Conservation (phyloP, 2,113 vertebrate genomes). For the Anthoscopus minutus region DNA sequence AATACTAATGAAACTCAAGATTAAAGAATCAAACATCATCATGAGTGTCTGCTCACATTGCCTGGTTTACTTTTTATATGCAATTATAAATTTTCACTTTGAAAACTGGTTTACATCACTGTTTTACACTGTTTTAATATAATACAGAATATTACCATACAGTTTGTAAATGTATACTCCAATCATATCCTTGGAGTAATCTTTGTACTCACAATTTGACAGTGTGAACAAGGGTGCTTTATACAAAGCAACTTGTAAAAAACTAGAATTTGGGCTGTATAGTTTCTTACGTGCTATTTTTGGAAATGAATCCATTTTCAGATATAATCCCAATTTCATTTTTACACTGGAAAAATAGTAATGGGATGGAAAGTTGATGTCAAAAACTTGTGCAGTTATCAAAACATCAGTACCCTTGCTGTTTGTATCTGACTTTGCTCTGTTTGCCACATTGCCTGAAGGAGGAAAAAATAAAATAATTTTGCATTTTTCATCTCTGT, state of each 20-base stretch:
- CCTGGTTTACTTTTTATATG: neutral
- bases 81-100: neutral
- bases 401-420: neutral
- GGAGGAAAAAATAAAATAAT: neutral
- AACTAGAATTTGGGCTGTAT: neutral
- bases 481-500: neutral
- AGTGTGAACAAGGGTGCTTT: neutral
- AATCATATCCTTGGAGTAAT: neutral
- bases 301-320: neutral
- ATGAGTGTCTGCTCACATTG: neutral
- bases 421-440: neutral
- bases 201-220: neutral
- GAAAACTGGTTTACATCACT: neutral
- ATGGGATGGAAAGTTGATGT: neutral
- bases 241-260: neutral
- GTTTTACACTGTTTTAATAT: neutral
- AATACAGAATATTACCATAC: neutral
- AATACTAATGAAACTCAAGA: neutral
- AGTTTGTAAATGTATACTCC: neutral
- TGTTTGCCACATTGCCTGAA: neutral
- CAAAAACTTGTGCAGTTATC: neutral
- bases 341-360: neutral
- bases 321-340: neutral
- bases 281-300: neutral
- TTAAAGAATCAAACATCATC: neutral